Percentiles rank a stretch among this genome's conserved stretches.
Conservation (phyloP, 2,888 invertebrate genomes). For the Philonicus albiceps region DNA sequence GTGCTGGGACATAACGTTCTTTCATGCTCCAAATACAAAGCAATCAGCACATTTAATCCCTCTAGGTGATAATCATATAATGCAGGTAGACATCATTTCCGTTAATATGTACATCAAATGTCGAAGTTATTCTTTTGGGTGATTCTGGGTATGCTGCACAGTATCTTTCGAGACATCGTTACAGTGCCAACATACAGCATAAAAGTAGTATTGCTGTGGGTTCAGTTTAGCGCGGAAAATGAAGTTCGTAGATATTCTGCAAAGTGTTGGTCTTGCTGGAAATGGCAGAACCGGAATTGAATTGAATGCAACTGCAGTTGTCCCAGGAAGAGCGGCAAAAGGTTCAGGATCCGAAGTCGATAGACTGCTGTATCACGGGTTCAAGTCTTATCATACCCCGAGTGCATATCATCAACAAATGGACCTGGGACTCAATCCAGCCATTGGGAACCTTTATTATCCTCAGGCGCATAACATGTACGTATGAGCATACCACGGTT, state of each 20-base stretch:
- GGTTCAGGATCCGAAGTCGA: slow-evolving; percentile 27
- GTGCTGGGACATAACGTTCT: background rate
- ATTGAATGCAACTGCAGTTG: slow-evolving; percentile 1
- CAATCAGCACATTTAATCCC: background rate
- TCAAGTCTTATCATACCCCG: slow-evolving; percentile 29
- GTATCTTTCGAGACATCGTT: background rate
- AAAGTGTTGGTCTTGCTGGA: slow-evolving; percentile 42
- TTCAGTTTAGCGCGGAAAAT: slow-evolving; percentile 24
- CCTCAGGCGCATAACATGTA: slow-evolving; percentile 42
- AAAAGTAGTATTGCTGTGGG: background rate
- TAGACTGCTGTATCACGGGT: slow-evolving; percentile 41
- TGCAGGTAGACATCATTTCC: slow-evolving; percentile 4
- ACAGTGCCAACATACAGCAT: background rate
- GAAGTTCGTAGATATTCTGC: slow-evolving; percentile 44
- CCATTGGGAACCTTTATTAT: slow-evolving; percentile 41
- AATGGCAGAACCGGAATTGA: background rate
- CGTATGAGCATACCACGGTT: background rate
- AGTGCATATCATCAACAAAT: slow-evolving; percentile 34
- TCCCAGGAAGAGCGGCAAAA: background rate
- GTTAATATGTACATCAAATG: background rate
- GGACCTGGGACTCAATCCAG: slow-evolving; percentile 27
- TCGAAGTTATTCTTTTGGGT: background rate
- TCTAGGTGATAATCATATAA: background rate
- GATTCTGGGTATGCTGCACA: background rate
- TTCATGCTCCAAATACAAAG: slow-evolving; percentile 13